Conservation (phyloP, 2,113 vertebrate genomes). For the Ceyx cyanopectus region DNA sequence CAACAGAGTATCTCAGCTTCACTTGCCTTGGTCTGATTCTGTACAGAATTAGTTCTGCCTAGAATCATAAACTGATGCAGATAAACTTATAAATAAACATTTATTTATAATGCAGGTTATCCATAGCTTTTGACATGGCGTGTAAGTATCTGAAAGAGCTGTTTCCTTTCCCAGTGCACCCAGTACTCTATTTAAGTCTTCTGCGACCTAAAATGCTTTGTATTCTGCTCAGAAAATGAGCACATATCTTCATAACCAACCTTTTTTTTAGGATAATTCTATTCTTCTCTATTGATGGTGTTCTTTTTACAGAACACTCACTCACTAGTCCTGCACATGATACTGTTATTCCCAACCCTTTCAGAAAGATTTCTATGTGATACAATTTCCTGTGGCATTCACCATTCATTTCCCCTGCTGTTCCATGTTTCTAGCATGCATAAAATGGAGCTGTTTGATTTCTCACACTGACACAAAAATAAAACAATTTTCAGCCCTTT, state of each 20-base stretch:
- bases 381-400: neutral
- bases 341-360: neutral
- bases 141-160: neutral
- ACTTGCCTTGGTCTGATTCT: neutral
- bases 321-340: neutral
- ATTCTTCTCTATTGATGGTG: neutral
- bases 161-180: neutral
- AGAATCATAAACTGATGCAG: neutral
- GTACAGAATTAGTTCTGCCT: neutral
- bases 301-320: neutral
- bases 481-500: neutral
- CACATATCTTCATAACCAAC: neutral
- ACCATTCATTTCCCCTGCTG: neutral
- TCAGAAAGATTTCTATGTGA: neutral
- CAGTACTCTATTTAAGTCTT: neutral
- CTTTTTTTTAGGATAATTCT: neutral
- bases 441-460: constrained; percentile 1
- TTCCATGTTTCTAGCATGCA: neutral
- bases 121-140: neutral
- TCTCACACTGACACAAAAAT: neutral
- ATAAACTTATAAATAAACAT: neutral
- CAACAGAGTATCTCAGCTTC: neutral
- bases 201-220: neutral
- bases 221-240: neutral
- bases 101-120: neutral